A percentile compares a stretch with the other conserved stretches of the same genome.
phyloP scores from a whole-genome alignment of 1,140 invertebrate genomes.

The Macrobrachium nipponense region DNA sequence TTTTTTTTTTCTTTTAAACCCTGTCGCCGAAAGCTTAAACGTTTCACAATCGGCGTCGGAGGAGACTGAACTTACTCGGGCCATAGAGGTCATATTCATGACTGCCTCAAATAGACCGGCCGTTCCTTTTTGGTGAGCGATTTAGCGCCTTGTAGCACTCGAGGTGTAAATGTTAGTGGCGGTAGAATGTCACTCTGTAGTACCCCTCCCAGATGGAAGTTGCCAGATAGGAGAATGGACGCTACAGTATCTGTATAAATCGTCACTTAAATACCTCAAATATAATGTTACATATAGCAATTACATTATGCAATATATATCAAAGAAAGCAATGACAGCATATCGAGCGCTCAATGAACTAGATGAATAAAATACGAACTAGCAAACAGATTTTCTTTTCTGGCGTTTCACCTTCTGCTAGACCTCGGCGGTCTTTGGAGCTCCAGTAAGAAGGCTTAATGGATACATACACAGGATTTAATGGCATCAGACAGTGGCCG shows the following conservation, averaged over 20 bases:
- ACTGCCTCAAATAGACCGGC: background rate
- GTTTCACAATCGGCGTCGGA: background rate
- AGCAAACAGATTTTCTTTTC: too few species aligned
- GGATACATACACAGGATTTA: constrained; percentile 35
- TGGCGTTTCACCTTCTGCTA: background rate
- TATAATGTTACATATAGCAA: background rate
- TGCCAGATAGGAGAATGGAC: background rate
- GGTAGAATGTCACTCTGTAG: constrained; percentile 4
- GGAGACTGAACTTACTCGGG: background rate
- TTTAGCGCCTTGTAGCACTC: background rate
- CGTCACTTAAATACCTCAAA: background rate
- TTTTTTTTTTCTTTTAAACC: background rate
- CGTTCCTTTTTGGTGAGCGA: background rate
- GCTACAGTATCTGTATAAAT: background rate
- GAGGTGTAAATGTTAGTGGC: background rate
- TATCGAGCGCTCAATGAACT: background rate
- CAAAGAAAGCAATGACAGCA: too few species aligned
- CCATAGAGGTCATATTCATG: background rate
- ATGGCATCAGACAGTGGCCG: constrained; percentile 36
- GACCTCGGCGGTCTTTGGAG: background rate
- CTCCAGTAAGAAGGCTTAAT: constrained; percentile 23
- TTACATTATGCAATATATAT: too few species aligned
- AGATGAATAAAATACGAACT: background rate
- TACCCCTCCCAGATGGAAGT: background rate
- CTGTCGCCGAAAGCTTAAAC: constrained; percentile 12